Conservation (phyloP, 2,113 vertebrate genomes). For the Circaetus gallicus region DNA sequence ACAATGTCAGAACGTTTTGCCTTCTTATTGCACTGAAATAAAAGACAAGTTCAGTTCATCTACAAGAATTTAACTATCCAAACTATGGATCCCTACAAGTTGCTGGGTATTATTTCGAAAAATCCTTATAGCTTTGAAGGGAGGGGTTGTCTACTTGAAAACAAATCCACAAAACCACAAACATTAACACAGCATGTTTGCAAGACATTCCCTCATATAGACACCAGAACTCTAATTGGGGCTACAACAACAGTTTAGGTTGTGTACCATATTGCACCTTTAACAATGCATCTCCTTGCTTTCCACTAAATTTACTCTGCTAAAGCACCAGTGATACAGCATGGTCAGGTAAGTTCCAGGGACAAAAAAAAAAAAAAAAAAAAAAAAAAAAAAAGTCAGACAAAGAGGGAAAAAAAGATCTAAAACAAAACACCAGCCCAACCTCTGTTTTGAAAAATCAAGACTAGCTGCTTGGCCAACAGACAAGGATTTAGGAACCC, state of each 20-base stretch:
- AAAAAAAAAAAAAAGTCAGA: background rate
- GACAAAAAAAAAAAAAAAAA: background rate
- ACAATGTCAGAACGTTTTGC: constrained; percentile 90
- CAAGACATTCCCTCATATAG: background rate
- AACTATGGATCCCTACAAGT: background rate
- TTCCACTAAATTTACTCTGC: background rate
- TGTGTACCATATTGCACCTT: background rate
- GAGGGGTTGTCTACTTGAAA: background rate
- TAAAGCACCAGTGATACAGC: background rate
- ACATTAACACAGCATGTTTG: background rate
- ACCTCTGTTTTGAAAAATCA: background rate
- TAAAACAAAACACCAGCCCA: background rate
- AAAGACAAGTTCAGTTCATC: background rate
- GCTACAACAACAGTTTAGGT: background rate
- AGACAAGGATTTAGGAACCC: background rate
- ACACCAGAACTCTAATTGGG: background rate
- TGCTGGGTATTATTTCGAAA: background rate
- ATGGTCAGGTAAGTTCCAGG: background rate
- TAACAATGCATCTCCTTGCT: background rate
- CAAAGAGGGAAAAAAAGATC: background rate
- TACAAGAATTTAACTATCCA: background rate
- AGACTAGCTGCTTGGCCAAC: background rate
- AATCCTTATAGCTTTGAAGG: background rate
- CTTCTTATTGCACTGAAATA: constrained; percentile 92
- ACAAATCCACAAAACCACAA: background rate